Percentiles rank a stretch among this genome's conserved stretches.
phyloP scores from a whole-genome alignment of 64 coral and sea anemone genomes.

The Pachyseris speciosa region DNA sequence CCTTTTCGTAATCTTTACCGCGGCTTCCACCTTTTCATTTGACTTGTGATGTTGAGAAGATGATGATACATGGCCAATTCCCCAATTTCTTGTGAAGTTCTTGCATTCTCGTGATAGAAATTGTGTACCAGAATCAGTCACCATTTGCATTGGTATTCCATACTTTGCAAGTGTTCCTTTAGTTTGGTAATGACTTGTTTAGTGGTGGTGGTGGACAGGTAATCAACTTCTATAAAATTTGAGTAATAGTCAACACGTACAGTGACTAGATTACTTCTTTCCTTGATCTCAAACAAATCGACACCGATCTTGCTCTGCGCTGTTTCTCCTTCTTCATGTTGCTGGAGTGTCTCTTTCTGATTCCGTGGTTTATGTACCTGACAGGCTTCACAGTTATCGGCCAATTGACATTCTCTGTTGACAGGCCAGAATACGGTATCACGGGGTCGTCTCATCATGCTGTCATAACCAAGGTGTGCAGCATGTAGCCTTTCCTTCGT shows the following conservation, averaged over 20 bases:
- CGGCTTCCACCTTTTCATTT: slow-evolving; percentile 47
- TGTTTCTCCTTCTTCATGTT: background rate
- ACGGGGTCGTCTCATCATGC: slow-evolving; percentile 25
- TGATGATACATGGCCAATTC: too few species aligned
- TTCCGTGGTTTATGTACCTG: background rate
- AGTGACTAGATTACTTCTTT: background rate
- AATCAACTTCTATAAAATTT: slow-evolving; percentile 36
- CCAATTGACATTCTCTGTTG: background rate
- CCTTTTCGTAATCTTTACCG: slow-evolving; percentile 35
- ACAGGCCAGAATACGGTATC: slow-evolving; percentile 50
- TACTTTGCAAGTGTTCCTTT: too few species aligned
- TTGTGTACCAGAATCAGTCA: slow-evolving; percentile 28
- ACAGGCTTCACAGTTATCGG: slow-evolving; percentile 25
- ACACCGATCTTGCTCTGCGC: too few species aligned
- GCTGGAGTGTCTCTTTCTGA: slow-evolving; percentile 5
- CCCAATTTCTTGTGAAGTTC: too few species aligned
- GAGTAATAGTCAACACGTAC: slow-evolving; percentile 42
- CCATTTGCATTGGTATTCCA: too few species aligned
- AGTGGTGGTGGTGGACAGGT: too few species aligned
- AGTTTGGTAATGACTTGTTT: too few species aligned
- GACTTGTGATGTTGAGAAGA: slow-evolving; percentile 13
- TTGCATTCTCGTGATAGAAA: background rate
- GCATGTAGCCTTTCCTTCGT: too few species aligned
- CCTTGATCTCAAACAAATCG: slow-evolving; percentile 35
- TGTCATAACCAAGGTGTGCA: background rate